These are phyloP conservation scores for Cyanoliseus patagonus DNA, from an alignment of 2,113 vertebrate genomes.

Conservation along the genomic window DNA sequence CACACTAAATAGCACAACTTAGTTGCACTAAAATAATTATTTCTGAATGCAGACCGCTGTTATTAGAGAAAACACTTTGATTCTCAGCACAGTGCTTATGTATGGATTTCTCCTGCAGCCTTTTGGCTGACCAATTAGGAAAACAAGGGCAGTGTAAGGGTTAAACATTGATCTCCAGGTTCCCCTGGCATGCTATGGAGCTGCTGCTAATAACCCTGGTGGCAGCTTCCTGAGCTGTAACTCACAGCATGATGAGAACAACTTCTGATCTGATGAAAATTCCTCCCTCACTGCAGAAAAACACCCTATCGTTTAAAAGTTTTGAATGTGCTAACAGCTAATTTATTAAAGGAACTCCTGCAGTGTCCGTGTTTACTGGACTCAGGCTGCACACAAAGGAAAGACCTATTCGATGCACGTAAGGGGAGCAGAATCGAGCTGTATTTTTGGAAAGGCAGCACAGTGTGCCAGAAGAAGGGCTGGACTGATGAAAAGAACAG, in stretches of 20 bases:
- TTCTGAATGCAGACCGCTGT: background rate
- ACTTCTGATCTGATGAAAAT: constrained; percentile 37
- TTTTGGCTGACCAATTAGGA: background rate
- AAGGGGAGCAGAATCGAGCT: background rate
- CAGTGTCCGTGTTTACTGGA: constrained; percentile 16
- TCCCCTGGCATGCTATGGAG: background rate
- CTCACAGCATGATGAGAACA: background rate
- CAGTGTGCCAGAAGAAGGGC: background rate
- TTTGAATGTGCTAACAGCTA: constrained; percentile 43
- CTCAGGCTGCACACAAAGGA: background rate
- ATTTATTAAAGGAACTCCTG: constrained; percentile 52
- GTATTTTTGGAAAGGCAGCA: constrained; percentile 21
- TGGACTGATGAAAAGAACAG: constrained; percentile 15
- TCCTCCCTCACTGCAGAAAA: background rate
- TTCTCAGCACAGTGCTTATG: background rate
- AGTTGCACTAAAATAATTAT: background rate
- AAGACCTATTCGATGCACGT: background rate
- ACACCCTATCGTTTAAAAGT: constrained; percentile 16
- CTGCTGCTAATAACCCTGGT: background rate
- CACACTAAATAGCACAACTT: background rate
- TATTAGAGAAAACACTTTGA: background rate
- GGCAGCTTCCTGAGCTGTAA: constrained; percentile 27
- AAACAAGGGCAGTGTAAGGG: background rate
- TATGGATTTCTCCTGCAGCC: background rate
- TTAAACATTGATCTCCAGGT: background rate